phyloP scores from a whole-genome alignment of 2,888 invertebrate genomes.

The Stenodera caucasica region DNA sequence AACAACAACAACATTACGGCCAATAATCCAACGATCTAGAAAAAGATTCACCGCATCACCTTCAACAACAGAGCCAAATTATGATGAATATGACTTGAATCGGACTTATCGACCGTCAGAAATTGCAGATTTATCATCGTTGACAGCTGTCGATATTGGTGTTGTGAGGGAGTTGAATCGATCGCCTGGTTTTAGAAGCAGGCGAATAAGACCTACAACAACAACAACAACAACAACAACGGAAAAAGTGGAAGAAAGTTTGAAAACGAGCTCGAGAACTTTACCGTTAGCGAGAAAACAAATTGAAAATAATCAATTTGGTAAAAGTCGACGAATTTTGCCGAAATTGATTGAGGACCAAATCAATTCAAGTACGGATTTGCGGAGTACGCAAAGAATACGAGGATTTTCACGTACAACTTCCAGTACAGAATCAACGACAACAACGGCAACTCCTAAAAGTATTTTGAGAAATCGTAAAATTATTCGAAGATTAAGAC shows the following conservation, averaged over 20 bases:
- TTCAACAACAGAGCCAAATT: conserved; percentile 39
- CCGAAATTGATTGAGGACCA: conserved; percentile 27
- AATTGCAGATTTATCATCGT: conserved; percentile 60
- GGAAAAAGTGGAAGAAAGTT: conserved; percentile 27
- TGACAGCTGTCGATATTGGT: conserved; percentile 59
- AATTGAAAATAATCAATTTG: conserved; percentile 24
- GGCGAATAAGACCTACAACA: conserved; percentile 33
- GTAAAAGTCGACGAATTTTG: conserved; percentile 27
- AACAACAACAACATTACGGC: conserved; percentile 21
- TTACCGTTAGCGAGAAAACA: conserved; percentile 32
- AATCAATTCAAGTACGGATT: conserved; percentile 31
- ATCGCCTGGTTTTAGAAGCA: conserved; percentile 19
- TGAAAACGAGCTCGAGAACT: conserved; percentile 34
- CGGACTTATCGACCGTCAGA: conserved; percentile 50
- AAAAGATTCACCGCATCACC: conserved; percentile 30
- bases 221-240: conserved; percentile 28
- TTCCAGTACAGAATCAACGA: conserved; percentile 13
- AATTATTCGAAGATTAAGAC: conserved; percentile 40
- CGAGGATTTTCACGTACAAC: conserved; percentile 28
- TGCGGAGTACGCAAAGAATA: conserved; percentile 25
- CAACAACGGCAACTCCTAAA: conserved; percentile 22
- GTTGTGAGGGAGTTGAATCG: conserved; percentile 32
- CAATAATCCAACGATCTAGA: conserved; percentile 18
- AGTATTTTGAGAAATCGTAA: conserved; percentile 32
- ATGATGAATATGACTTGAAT: conserved; percentile 36